A percentile compares a stretch with the other conserved stretches of the same genome.
Evolutionary conservation across 2,888 invertebrate genomes (phyloP).

Genomic region (Torymus texanus): DNA sequence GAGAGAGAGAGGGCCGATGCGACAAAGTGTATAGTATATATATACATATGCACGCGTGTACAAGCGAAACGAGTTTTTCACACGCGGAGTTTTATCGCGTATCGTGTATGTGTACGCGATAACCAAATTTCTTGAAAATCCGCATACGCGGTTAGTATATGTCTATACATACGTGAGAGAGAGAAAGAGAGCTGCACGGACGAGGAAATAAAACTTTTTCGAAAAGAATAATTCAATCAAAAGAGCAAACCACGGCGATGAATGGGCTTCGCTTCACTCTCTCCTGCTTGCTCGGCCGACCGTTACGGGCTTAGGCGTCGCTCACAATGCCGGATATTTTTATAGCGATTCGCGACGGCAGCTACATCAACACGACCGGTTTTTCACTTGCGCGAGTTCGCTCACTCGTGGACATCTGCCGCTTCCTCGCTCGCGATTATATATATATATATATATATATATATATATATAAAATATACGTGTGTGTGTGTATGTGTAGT

Average conservation of each 20-base stretch:
- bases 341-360: slow-evolving; percentile 75
- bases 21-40: too few species aligned
- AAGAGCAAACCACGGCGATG: slow-evolving; percentile 57
- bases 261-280: slow-evolving; percentile 36
- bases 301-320: slow-evolving; percentile 66
- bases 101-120: not conserved
- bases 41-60: too few species aligned
- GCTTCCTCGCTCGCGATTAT: slow-evolving; percentile 60
- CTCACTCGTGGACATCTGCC: slow-evolving; percentile 72
- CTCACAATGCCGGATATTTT: slow-evolving; percentile 74
- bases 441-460: not conserved
- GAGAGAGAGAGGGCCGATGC: too few species aligned
- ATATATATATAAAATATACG: slow-evolving; percentile 22
- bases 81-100: not conserved
- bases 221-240: slow-evolving; percentile 61
- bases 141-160: not conserved
- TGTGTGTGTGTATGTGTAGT: not conserved
- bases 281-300: slow-evolving; percentile 56
- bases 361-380: slow-evolving; percentile 76
- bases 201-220: slow-evolving; percentile 59
- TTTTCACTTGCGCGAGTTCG: slow-evolving; percentile 68
- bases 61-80: slow-evolving; percentile 46
- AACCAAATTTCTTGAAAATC: slow-evolving; percentile 45
- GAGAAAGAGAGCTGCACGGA: slow-evolving; percentile 55
- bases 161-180: slow-evolving; percentile 19